Conservation (phyloP, 2,888 invertebrate species). For the Oscheius onirici region DNA sequence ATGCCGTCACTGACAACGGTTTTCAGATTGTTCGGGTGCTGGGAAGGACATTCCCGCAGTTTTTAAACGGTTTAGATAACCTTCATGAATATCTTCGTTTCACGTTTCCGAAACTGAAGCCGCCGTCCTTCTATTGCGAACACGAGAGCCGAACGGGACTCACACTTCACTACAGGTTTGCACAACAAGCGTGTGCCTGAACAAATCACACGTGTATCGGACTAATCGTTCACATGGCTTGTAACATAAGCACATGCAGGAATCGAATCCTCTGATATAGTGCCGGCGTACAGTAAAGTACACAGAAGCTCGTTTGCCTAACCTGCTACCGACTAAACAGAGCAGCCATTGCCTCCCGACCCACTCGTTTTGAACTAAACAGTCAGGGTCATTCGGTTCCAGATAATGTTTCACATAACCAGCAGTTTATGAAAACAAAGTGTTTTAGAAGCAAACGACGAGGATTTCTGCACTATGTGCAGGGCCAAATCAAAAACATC, state of each 20-base stretch:
- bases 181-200: slow-evolving; percentile 2
- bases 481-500: slow-evolving; percentile 76
- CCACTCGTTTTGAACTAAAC: slow-evolving; percentile 27
- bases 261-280: slow-evolving; percentile 23
- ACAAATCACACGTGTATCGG: neutral
- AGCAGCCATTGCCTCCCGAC: neutral
- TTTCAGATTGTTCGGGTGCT: slow-evolving; percentile 64
- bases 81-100: slow-evolving; percentile 67
- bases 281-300: slow-evolving; percentile 32
- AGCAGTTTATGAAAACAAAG: too few relatives aligned
- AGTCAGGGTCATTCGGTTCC: slow-evolving; percentile 8
- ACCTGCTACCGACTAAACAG: slow-evolving; percentile 33
- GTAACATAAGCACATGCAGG: slow-evolving; percentile 24
- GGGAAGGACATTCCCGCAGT: slow-evolving; percentile 69
- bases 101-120: slow-evolving; percentile 79
- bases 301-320: slow-evolving; percentile 30
- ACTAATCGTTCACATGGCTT: neutral
- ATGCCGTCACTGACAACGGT: neutral
- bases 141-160: slow-evolving; percentile 91
- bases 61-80: slow-evolving; percentile 69
- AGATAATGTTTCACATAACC: too few relatives aligned
- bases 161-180: slow-evolving; percentile 85
- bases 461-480: slow-evolving; percentile 94
- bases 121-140: slow-evolving; percentile 96
- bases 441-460: slow-evolving; percentile 82